These are phyloP conservation scores for Frankliniella fusca DNA, from an alignment of 2,888 invertebrate genomes.

Conservation along the genomic window DNA sequence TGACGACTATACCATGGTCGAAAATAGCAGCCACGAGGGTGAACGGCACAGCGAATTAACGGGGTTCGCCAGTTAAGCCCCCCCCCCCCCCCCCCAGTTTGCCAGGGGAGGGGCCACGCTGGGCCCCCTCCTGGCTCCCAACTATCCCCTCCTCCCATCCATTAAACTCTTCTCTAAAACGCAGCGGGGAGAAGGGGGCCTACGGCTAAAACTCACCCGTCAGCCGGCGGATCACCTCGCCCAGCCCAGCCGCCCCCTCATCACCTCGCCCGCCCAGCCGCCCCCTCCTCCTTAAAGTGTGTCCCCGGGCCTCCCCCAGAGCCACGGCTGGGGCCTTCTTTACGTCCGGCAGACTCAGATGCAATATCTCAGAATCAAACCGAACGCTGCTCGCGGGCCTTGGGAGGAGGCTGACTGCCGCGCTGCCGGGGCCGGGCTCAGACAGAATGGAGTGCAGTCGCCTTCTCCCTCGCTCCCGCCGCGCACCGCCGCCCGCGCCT, in stretches of 20 bases:
- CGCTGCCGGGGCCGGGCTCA: neutral
- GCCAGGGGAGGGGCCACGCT: no score
- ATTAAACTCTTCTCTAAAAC: slow-evolving; percentile 21
- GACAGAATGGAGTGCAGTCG: neutral
- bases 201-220: neutral
- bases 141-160: neutral
- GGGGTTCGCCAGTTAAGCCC: slow-evolving; percentile 17
- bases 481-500: neutral
- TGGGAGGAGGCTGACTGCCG: neutral
- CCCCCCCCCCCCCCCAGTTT: neutral
- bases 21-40: slow-evolving; percentile 3
- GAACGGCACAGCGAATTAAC: neutral
- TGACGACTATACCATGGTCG: neutral
- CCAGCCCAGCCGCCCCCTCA: neutral
- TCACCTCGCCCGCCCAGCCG: neutral
- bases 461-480: no score
- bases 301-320: neutral
- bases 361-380: slow-evolving; percentile 26
- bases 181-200: neutral
- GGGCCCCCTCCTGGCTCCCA: neutral
- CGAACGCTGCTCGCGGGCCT: neutral
- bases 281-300: neutral
- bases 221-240: neutral
- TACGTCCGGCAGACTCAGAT: neutral
- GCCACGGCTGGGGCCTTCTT: neutral